A percentile compares a stretch with the other conserved stretches of the same genome.
These are phyloP conservation scores for Ditylenchus weischeri DNA, from an alignment of 2,888 invertebrate species.

Conservation along the genomic window DNA sequence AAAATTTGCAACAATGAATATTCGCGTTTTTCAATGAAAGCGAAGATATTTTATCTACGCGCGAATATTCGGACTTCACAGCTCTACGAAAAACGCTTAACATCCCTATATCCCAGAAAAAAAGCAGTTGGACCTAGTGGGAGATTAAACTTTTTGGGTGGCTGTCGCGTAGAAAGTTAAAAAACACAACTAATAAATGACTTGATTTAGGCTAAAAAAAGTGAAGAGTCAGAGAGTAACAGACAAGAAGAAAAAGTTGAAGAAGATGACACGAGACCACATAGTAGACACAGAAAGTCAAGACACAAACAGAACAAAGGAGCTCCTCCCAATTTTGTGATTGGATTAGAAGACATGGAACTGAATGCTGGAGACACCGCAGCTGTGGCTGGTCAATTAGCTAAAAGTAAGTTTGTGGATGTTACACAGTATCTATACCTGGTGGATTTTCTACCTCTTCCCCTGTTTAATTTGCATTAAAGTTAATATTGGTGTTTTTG, in stretches of 20 bases:
- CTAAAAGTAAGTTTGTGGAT: slow-evolving; percentile 27
- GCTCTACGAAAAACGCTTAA: too few relatives aligned
- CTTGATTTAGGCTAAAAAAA: too few relatives aligned
- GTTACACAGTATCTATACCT: not conserved
- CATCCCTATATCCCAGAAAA: too few relatives aligned
- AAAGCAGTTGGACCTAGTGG: too few relatives aligned
- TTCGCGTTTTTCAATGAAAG: too few relatives aligned
- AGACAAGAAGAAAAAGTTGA: not conserved
- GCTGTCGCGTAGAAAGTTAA: too few relatives aligned
- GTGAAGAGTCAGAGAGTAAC: slow-evolving; percentile 2
- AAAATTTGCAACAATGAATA: too few relatives aligned
- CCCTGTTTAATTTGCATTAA: not conserved
- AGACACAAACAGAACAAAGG: slow-evolving; percentile 14
- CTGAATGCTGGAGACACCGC: slow-evolving; percentile 54
- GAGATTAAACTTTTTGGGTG: too few relatives aligned
- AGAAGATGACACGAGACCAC: slow-evolving; percentile 7
- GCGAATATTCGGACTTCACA: too few relatives aligned
- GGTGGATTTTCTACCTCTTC: not conserved
- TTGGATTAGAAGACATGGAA: slow-evolving; percentile 56
- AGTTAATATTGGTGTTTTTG: not conserved
- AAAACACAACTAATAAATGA: too few relatives aligned
- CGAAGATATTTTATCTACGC: too few relatives aligned
- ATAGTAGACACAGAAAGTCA: not conserved
- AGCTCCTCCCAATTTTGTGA: slow-evolving; percentile 52
- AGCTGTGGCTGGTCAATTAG: slow-evolving; percentile 53